Evolutionary conservation across 1,140 invertebrate species (phyloP), one percentile per base, ranked within the genome.

Genomic region (Zeugodacus cucurbitae): DNA sequence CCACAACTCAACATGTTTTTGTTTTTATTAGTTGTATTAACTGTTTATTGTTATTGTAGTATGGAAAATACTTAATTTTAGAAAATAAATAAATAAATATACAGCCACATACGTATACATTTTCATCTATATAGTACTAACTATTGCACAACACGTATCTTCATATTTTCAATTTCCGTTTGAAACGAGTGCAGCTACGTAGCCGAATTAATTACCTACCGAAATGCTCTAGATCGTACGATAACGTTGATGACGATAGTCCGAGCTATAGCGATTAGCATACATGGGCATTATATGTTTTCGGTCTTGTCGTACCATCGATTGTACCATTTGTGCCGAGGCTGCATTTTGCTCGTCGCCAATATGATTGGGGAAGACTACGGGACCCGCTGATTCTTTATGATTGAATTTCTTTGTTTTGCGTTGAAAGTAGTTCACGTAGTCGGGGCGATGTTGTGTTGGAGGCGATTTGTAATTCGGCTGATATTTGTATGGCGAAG

Each of bases 261-360:
- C 86, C 20, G 86, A 11, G 86, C 54, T 44, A 54, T 87, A 87
- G 17, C 64, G 86, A 17, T 70, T 78, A 4, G 92, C 92, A 67
- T 93, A 93, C 91, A 92, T 91, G 70, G 92, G 91, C 41, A 90
- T 87, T 89, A 93, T 90, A 67, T 93, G 91, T 87, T 93, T 90
- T 41, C 93, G 93, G 78, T 93, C 92, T 32, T 89, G 90, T 8
- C 88, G 88, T n/a, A 92, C 89, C 92, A 93, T 93, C 17, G 91
- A 91, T 67, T 93, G 90, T 22, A 93, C 90, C 37, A 93, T 59
- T 54, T 90, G 90, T 85, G 91, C 90, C 5, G 92, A 93, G 17
- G 92, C 92, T 8, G 87, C 89, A 3, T 90, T 89, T 87, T 92
- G 92, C 48, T 92, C 90, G 48, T 92, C 89, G 0, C 90, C 89